phyloP scores from a whole-genome alignment of 2,888 invertebrate genomes.

The Tolmerus cingulatus region DNA sequence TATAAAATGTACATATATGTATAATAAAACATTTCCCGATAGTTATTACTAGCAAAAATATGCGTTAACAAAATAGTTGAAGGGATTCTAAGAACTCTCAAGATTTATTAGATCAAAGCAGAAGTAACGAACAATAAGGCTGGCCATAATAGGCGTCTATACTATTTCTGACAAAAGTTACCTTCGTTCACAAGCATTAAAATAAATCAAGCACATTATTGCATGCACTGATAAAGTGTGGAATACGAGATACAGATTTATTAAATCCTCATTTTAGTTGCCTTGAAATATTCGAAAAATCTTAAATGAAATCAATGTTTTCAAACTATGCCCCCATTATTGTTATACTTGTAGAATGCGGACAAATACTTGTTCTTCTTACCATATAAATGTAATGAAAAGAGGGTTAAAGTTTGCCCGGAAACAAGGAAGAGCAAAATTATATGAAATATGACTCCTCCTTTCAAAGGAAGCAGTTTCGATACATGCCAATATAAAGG shows the following conservation, averaged over 20 bases:
- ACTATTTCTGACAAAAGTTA: not conserved
- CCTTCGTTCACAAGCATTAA: not conserved
- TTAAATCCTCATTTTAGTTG: not conserved
- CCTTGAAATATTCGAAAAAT: not conserved
- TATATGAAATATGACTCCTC: constrained; percentile 11
- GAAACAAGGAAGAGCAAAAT: not conserved
- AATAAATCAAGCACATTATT: not conserved
- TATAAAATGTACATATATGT: not conserved
- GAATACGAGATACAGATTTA: not conserved
- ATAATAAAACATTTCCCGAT: too few species aligned
- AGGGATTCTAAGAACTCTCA: not conserved
- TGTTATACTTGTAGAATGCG: not conserved
- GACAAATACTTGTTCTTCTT: not conserved
- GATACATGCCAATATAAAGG: constrained; percentile 43
- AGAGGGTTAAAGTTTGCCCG: not conserved
- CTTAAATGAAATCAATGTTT: not conserved
- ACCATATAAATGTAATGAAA: not conserved
- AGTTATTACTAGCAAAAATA: too few species aligned
- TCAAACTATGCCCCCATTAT: not conserved
- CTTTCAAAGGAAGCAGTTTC: not conserved
- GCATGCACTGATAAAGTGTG: not conserved
- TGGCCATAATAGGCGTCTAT: not conserved
- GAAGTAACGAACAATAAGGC: not conserved
- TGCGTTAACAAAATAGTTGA: too few species aligned
- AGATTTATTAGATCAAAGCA: too few species aligned